Evolutionary conservation across 2,113 vertebrate genomes (phyloP).

Genomic region (Serilophus lunatus): DNA sequence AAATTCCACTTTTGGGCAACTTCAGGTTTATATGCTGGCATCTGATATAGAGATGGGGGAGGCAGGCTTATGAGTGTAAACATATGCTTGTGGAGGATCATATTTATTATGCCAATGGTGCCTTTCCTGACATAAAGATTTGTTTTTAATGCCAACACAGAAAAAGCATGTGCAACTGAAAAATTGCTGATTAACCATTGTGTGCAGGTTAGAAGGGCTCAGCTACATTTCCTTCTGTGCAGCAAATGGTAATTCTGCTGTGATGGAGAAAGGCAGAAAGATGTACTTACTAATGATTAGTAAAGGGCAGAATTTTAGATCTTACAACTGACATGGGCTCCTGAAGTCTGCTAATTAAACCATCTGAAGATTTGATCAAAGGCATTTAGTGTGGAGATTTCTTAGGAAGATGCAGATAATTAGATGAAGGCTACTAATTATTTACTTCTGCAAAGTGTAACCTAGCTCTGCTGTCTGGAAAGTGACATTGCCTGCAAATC

Average conservation of each 20-base stretch:
- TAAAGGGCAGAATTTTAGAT: constrained; percentile 13
- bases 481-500: not conserved
- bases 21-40: not conserved
- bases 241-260: not conserved
- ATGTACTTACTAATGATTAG: not conserved
- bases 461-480: not conserved
- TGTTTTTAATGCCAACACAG: not conserved
- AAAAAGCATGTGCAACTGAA: not conserved
- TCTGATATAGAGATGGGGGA: not conserved
- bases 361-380: constrained; percentile 31
- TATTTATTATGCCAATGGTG: not conserved
- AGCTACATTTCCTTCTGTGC: not conserved
- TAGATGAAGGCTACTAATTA: constrained; percentile 32
- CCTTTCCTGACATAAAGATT: not conserved
- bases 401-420: constrained; percentile 35
- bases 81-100: not conserved
- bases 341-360: constrained; percentile 37
- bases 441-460: constrained; percentile 15
- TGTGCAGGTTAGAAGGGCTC: not conserved
- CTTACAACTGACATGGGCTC: not conserved
- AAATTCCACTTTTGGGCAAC: not conserved
- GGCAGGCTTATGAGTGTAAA: not conserved
- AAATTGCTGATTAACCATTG: not conserved
- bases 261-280: not conserved
- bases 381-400: constrained; percentile 12